phyloP scores from a whole-genome alignment of 2,113 vertebrate genomes.

The Holacanthus passer region DNA sequence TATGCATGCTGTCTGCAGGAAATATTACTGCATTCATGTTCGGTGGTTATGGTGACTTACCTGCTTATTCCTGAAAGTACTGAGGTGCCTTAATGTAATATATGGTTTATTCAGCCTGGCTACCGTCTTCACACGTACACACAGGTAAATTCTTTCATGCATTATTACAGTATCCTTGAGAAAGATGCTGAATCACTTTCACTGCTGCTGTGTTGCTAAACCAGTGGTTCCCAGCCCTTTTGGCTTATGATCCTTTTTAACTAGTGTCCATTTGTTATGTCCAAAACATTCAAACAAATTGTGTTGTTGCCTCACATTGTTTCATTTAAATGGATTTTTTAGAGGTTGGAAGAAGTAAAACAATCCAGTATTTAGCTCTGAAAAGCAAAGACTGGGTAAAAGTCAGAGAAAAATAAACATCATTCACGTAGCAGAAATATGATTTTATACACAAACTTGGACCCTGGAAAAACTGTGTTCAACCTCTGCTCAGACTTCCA shows the following conservation, averaged over 20 bases:
- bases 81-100: not conserved
- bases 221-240: not conserved
- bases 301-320: not conserved
- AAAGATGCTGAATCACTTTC: constrained; percentile 13
- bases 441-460: not conserved
- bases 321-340: not conserved
- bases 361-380: not conserved
- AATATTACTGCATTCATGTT: constrained; percentile 14
- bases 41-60: not conserved
- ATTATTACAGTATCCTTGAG: not conserved
- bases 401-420: too few relatives aligned
- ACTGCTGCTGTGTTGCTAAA: not conserved
- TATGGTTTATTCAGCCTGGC: not conserved
- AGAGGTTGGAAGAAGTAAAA: not conserved
- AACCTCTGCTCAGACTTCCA: not conserved
- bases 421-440: not conserved
- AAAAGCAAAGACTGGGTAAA: not conserved
- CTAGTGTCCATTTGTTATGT: too few relatives aligned
- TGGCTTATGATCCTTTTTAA: not conserved
- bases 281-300: not conserved
- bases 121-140: not conserved
- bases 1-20: not conserved
- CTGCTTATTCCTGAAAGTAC: constrained; percentile 3
- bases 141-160: not conserved
- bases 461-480: not conserved